Base-by-base conservation (phyloP, 2,888 invertebrate species). In the Rhopalosiphum nymphaeae region DNA sequence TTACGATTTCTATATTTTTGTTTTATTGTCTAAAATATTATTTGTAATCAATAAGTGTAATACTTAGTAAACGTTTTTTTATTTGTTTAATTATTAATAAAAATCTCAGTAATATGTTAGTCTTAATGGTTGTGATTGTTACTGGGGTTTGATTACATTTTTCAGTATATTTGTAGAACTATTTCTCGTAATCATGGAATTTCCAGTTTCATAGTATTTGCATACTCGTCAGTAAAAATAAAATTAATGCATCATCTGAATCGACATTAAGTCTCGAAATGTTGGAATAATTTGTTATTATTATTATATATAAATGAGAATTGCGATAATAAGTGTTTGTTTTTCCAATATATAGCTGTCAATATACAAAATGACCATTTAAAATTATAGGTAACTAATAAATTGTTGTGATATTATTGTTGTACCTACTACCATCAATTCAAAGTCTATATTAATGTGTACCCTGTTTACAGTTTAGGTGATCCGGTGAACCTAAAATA, bases 121-220 rank as follows among this genome's bases (percentile, higher is more conserved):
- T 3, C 13, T 89, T 56, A 56, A 56, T 11, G 56, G 11, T 42
- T 25, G 26, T 25, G 56, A 53, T 56, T 4, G 9, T 56, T 88
- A 88, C 25, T 56, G 26, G 26, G 26, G 56, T 49, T 84, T 56
- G 88, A 89, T 89, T 29, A 89, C 11, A 89, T 89, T 49, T 89
- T 56, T 56, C 26, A 13, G 42, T 25, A 36, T 26, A 11, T 56
- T 26, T 3, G 11, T 56, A n/a, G 88, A 42, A 56, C 25, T 36
- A 56, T 56, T 89, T 56, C 3, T 36, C 56, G 42, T 89, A 42
- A 36, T 5, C 10, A 13, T 36, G 26, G 36, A 7, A 53, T 56
- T 36, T 89, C 49, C 36, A 89, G 3, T 56, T 56, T 42, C 25
- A 89, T 56, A 42, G n/a, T 56, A 25, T 26, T 89, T 26, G 56